These are phyloP conservation scores for Xanthorhoe designata DNA, from an alignment of 2,888 invertebrate species.

Conservation along the genomic window DNA sequence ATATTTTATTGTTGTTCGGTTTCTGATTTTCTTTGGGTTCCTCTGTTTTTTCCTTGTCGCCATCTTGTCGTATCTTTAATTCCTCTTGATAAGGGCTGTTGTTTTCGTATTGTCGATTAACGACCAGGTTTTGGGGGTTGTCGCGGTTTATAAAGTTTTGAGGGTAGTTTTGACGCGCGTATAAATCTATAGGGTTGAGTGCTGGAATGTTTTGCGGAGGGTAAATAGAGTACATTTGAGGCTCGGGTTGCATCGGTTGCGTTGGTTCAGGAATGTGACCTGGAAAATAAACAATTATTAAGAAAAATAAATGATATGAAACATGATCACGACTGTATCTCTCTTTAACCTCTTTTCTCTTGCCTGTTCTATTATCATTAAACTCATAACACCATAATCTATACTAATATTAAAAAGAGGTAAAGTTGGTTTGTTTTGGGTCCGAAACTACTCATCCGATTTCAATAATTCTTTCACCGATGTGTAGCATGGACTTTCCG, in stretches of 20 bases:
- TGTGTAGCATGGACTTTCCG: too few relatives aligned
- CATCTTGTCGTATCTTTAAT: slow-evolving; percentile 58
- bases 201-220: slow-evolving; percentile 65
- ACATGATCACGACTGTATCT: too few relatives aligned
- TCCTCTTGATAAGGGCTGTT: slow-evolving; percentile 65
- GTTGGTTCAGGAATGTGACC: slow-evolving; percentile 63
- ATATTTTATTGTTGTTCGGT: slow-evolving; percentile 73
- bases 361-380: too few relatives aligned
- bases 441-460: too few relatives aligned
- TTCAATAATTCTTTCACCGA: too few relatives aligned
- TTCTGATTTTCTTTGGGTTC: slow-evolving; percentile 76
- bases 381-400: too few relatives aligned
- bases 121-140: slow-evolving; percentile 76
- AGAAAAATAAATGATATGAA: too few relatives aligned
- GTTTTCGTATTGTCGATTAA: slow-evolving; percentile 72
- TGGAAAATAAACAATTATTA: slow-evolving; percentile 45
- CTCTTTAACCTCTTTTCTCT: too few relatives aligned
- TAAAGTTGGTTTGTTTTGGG: too few relatives aligned
- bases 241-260: slow-evolving; percentile 56
- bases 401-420: too few relatives aligned
- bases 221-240: slow-evolving; percentile 65
- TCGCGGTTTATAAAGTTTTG: slow-evolving; percentile 67
- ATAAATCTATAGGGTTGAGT: slow-evolving; percentile 62
- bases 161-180: slow-evolving; percentile 66
- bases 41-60: slow-evolving; percentile 59